Base-by-base conservation (phyloP, 1,140 invertebrate species). In the Eumaeus atala region DNA sequence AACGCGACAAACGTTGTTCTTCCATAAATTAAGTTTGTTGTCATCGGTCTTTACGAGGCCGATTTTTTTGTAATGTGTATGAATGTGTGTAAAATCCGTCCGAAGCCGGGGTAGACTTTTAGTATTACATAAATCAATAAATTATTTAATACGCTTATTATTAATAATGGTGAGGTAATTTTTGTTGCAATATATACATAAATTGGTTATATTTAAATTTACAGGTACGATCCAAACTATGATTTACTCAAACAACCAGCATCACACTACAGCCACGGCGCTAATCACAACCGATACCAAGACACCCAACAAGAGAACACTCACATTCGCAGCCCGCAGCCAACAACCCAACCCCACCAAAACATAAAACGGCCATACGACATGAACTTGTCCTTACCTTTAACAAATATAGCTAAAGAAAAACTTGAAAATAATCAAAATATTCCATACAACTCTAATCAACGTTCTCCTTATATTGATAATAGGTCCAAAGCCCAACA, bases 151-250 rank as follows among this genome's bases (percentile, higher is more conserved):
- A 28, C 21, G 2, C 21, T 28, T 3, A 28, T 6, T 28, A 28
- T 28, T 28, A 28, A 28, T 28, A 28, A 28, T 2, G 21, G 21
- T 2, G 21, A 2, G 21, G n/a, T n/a, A n/a, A n/a, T n/a, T n/a
- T n/a, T n/a, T 28, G 21, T 28, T 28, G 21, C 6, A 28, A 28
- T 28, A 28, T 6, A 3, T 28, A 28, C 6, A 28, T 28, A 28
- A 28, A 28, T 28, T 28, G 21, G 2, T 3, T 28, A 6, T 28
- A 28, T 3, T 28, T 28, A 62, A 71, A 44, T 54, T 85, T 85
- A 69, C 77, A 88, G 87, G 77, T 87, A 87, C 56, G 87, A 88
- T 75, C 87, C 87, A 58, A 88, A 87, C 66, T 88, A 88, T 56
- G 87, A 88, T 60, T 66, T 88, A 67, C 75, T 88, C 35, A 87